phyloP scores from a whole-genome alignment of 2,113 vertebrate species.

The Arizona elegans region DNA sequence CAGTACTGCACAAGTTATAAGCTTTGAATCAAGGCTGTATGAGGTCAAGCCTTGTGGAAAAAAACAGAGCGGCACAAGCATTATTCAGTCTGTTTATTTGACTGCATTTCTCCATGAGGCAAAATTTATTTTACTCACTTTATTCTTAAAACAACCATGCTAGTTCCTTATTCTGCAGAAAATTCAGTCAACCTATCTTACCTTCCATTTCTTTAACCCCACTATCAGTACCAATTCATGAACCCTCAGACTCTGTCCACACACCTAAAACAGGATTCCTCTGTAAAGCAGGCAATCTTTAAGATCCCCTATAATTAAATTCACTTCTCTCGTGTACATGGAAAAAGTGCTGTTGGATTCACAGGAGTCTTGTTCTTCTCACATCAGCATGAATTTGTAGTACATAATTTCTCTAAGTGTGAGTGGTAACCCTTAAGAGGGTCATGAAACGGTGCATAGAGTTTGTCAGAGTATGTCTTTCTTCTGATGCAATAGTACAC shows the following conservation, averaged over 20 bases:
- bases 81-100: neutral
- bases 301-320: neutral
- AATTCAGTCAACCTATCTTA: neutral
- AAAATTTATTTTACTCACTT: neutral
- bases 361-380: neutral
- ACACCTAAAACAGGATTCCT: neutral
- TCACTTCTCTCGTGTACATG: neutral
- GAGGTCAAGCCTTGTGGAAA: neutral
- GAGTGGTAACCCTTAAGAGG: neutral
- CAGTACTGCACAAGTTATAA: neutral
- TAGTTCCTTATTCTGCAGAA: neutral
- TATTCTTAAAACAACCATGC: neutral
- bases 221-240: neutral
- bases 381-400: neutral
- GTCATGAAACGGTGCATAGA: neutral
- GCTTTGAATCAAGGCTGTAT: neutral
- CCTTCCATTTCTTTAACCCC: neutral
- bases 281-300: neutral
- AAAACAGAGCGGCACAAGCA: neutral
- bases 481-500: neutral
- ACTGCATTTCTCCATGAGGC: neutral
- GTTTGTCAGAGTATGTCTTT: neutral
- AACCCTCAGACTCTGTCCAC: neutral
- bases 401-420: neutral
- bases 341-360: neutral